Conservation (phyloP, 2,113 vertebrate species). For the Varanus salvator region DNA sequence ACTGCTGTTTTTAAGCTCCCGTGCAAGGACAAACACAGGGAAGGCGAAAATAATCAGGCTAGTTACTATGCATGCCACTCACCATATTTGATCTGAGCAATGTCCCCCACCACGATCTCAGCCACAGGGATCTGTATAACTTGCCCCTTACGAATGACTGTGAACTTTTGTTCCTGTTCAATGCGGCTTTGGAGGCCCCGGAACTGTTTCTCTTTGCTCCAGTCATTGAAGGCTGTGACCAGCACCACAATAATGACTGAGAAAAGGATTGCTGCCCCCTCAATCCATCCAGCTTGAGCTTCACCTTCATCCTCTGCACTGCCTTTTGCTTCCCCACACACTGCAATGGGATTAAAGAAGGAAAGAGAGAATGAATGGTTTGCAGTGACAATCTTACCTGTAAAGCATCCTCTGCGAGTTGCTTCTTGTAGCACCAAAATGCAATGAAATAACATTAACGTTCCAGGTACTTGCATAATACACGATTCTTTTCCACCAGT, state of each 20-base stretch:
- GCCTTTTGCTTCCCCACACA: slow-evolving; percentile 77
- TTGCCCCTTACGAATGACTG: slow-evolving; percentile 94
- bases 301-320: slow-evolving; percentile 89
- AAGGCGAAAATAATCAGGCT: background rate
- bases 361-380: background rate
- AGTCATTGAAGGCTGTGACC: slow-evolving; percentile 97
- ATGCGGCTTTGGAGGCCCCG: slow-evolving; percentile 96
- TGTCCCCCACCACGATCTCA: slow-evolving; percentile 94
- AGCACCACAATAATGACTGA: slow-evolving; percentile 96
- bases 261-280: slow-evolving; percentile 94
- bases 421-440: background rate
- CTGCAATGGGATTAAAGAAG: slow-evolving; percentile 51
- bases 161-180: slow-evolving; percentile 96
- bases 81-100: slow-evolving; percentile 98
- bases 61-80: slow-evolving; percentile 45
- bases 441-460: background rate
- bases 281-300: slow-evolving; percentile 94
- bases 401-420: background rate
- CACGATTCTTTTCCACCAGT: background rate
- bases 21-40: too few relatives aligned
- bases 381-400: background rate
- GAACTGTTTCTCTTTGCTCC: slow-evolving; percentile 99
- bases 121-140: slow-evolving; percentile 96
- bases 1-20: background rate
- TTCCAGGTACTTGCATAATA: background rate